These are phyloP conservation scores for Ethmia dodecea DNA, from an alignment of 2,888 invertebrate genomes.

Conservation along the genomic window DNA sequence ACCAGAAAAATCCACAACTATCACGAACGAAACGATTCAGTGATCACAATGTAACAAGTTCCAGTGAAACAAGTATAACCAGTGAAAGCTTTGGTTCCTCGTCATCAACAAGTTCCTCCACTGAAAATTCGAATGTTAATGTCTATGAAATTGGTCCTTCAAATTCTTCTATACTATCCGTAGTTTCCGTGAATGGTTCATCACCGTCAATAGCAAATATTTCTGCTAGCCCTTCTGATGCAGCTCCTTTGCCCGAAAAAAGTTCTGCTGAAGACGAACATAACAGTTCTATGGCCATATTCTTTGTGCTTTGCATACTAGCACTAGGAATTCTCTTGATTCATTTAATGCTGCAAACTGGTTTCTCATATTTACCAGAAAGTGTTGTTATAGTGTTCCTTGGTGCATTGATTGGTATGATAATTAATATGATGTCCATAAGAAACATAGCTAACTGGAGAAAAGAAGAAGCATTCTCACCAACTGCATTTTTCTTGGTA, in stretches of 20 bases:
- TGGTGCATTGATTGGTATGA: slow-evolving; percentile 94
- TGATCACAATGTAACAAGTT: slow-evolving; percentile 35
- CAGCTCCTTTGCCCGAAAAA: slow-evolving; percentile 89
- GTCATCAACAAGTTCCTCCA: slow-evolving; percentile 32
- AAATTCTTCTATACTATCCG: slow-evolving; percentile 45
- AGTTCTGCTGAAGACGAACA: slow-evolving; percentile 97
- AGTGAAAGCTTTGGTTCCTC: slow-evolving; percentile 26
- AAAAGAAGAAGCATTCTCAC: slow-evolving; percentile 98
- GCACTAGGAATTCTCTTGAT: slow-evolving; percentile 96
- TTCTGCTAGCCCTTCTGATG: slow-evolving; percentile 81
- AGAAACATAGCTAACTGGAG: slow-evolving; percentile 96
- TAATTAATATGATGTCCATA: slow-evolving; percentile 92
- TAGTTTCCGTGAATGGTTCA: slow-evolving; percentile 50
- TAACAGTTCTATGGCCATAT: slow-evolving; percentile 97
- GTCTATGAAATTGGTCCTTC: slow-evolving; percentile 53
- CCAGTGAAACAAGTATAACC: slow-evolving; percentile 42
- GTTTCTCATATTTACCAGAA: slow-evolving; percentile 97
- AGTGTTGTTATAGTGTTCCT: slow-evolving; percentile 98
- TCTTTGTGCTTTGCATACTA: slow-evolving; percentile 97
- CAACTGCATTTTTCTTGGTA: slow-evolving; percentile 98
- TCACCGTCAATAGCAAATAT: slow-evolving; percentile 45
- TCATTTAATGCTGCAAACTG: slow-evolving; percentile 95
- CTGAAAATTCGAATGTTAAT: slow-evolving; percentile 39
- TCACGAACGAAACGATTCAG: slow-evolving; percentile 51
- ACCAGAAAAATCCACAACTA: not conserved